phyloP scores from a whole-genome alignment of 1,140 invertebrate species.

The Branchinecta lindahli region DNA sequence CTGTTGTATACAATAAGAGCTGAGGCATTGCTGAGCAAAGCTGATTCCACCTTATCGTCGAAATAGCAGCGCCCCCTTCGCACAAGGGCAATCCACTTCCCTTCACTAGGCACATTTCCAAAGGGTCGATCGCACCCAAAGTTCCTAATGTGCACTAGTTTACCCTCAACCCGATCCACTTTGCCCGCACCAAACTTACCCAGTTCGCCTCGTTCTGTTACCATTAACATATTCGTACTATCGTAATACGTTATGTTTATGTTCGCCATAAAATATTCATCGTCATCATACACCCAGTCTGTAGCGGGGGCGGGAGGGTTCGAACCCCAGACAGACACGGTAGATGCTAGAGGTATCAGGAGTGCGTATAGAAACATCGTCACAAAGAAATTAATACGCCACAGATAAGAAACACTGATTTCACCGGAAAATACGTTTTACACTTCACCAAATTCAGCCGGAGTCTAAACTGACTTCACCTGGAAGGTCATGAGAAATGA shows the following conservation, averaged over 20 bases:
- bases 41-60: conserved; percentile 55
- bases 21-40: conserved; percentile 46
- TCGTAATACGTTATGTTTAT: conserved; percentile 26
- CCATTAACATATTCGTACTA: conserved; percentile 19
- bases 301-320: background rate
- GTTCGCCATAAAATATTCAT: conserved; percentile 24
- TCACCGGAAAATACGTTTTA: too few relatives aligned
- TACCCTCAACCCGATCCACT: conserved; percentile 41
- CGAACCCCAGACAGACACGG: too few relatives aligned
- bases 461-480: too few relatives aligned
- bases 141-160: conserved; percentile 42
- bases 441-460: too few relatives aligned
- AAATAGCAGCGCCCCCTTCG: conserved; percentile 54
- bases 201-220: conserved; percentile 24
- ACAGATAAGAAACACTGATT: too few relatives aligned
- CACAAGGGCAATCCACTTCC: conserved; percentile 57
- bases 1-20: conserved; percentile 61
- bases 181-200: conserved; percentile 52
- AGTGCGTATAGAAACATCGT: too few relatives aligned
- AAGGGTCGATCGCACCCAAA: conserved; percentile 15
- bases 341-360: too few relatives aligned
- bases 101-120: conserved; percentile 22
- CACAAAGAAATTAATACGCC: too few relatives aligned
- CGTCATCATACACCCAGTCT: conserved; percentile 18
- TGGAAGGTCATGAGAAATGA: too few relatives aligned